phyloP scores from a whole-genome alignment of 1,140 invertebrate genomes.

The Bicyclus anynana region DNA sequence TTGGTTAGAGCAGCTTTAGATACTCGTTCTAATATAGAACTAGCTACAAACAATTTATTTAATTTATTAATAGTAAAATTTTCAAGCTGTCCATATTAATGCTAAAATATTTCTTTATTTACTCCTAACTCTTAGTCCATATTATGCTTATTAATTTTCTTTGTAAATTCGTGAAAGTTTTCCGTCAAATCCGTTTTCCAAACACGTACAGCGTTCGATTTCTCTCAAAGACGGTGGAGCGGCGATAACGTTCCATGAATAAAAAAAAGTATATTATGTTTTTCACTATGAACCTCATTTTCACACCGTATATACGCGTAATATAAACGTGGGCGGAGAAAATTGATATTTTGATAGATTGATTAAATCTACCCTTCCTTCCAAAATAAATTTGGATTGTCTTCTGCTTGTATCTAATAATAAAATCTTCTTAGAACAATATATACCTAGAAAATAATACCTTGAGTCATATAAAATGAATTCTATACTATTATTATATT shows the following conservation, averaged over 20 bases:
- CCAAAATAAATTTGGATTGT: not conserved
- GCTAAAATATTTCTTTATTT: too few relatives aligned
- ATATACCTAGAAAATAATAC: too few relatives aligned
- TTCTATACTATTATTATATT: too few relatives aligned
- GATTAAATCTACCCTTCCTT: constrained; percentile 26
- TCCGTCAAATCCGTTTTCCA: constrained; percentile 37
- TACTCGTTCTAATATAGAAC: too few relatives aligned
- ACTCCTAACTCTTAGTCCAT: not conserved
- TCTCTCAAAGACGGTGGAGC: constrained; percentile 31
- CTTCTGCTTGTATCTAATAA: not conserved
- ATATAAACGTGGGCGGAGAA: constrained; percentile 27
- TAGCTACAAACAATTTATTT: too few relatives aligned
- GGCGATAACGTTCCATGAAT: constrained; percentile 45
- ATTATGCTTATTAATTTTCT: constrained; percentile 4
- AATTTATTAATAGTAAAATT: too few relatives aligned
- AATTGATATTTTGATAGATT: constrained; percentile 51
- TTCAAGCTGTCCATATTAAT: too few relatives aligned
- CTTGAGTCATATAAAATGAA: too few relatives aligned
- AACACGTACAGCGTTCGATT: constrained; percentile 47
- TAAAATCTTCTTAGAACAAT: too few relatives aligned
- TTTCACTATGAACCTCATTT: constrained; percentile 32
- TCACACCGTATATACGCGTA: constrained; percentile 34
- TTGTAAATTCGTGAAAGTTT: constrained; percentile 10
- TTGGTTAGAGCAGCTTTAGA: too few relatives aligned
- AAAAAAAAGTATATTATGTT: constrained; percentile 38